These are phyloP conservation scores for Neoarius graeffei DNA, from an alignment of 2,113 vertebrate species.

Conservation along the genomic window DNA sequence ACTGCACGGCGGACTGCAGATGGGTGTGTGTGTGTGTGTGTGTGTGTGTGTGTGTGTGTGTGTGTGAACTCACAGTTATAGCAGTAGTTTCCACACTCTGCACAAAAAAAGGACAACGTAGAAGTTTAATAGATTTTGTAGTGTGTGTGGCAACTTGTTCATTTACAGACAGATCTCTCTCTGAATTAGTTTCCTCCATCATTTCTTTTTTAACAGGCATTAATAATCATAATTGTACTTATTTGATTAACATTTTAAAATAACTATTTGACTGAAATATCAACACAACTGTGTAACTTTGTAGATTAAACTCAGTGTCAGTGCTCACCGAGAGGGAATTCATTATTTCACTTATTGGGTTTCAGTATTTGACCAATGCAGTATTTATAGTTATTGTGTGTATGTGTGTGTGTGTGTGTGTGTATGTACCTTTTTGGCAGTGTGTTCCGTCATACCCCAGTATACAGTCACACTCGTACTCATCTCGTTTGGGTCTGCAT, in stretches of 20 bases:
- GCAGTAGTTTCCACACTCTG: slow-evolving; percentile 97
- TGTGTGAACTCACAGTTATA: slow-evolving; percentile 88
- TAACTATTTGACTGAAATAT: too few species aligned
- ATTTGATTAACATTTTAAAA: too few species aligned
- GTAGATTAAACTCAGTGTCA: too few species aligned
- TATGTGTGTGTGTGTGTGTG: slow-evolving; percentile 1
- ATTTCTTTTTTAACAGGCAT: too few species aligned
- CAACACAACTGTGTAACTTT: too few species aligned
- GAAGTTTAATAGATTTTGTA: not conserved
- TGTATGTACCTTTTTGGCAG: slow-evolving; percentile 88
- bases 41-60: slow-evolving; percentile 21
- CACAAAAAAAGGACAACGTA: slow-evolving; percentile 71
- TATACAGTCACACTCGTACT: slow-evolving; percentile 91
- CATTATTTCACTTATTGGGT: too few species aligned
- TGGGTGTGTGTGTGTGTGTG: not conserved
- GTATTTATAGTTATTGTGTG: not conserved
- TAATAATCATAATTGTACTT: too few species aligned
- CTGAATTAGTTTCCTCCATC: too few species aligned
- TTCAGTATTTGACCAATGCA: not conserved
- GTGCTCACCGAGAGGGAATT: too few species aligned
- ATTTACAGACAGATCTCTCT: not conserved
- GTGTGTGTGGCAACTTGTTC: not conserved
- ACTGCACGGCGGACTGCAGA: too few species aligned
- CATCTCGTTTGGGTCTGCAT: slow-evolving; percentile 84
- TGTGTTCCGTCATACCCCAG: slow-evolving; percentile 88